phyloP scores from a whole-genome alignment of 1,140 invertebrate species.

The Drosophila suzukii region DNA sequence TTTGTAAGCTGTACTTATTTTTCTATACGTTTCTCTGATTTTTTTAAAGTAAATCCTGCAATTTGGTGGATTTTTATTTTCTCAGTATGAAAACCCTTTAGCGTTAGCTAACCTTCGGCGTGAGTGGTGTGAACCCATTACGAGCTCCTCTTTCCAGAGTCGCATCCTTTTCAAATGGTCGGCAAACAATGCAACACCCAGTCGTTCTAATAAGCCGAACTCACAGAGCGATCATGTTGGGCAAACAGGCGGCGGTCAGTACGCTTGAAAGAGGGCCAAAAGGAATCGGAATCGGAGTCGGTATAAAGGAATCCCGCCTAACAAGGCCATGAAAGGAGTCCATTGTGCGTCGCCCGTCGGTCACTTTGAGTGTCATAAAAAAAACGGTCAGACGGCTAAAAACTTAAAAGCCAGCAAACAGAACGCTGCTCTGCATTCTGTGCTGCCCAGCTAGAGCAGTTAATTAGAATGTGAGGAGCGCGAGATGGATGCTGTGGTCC shows the following conservation, averaged over 20 bases:
- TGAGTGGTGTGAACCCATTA: constrained; percentile 45
- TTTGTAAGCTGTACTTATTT: no score
- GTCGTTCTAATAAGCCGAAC: constrained; percentile 79
- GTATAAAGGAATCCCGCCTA: constrained; percentile 63
- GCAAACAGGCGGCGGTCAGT: constrained; percentile 44
- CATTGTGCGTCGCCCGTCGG: constrained; percentile 75
- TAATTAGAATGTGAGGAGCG: constrained; percentile 71
- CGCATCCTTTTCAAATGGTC: constrained; percentile 74
- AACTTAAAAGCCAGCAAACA: constrained; percentile 77
- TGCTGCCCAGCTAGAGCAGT: constrained; percentile 78
- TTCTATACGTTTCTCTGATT: no score
- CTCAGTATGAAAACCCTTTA: constrained; percentile 15
- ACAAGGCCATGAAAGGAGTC: constrained; percentile 81
- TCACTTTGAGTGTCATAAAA: constrained; percentile 81
- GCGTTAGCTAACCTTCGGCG: constrained; percentile 15
- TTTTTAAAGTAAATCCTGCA: no score
- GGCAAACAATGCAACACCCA: constrained; percentile 68
- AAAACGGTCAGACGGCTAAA: constrained; percentile 35
- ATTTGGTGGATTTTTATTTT: background rate
- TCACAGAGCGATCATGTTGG: constrained; percentile 72
- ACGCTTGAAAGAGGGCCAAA: constrained; percentile 12
- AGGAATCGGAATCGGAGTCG: background rate
- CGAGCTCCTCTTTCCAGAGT: constrained; percentile 30
- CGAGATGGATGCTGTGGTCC: constrained; percentile 28
- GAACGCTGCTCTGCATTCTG: constrained; percentile 73